phyloP scores from a whole-genome alignment of 2,113 vertebrate genomes.

The Sprattus sprattus region DNA sequence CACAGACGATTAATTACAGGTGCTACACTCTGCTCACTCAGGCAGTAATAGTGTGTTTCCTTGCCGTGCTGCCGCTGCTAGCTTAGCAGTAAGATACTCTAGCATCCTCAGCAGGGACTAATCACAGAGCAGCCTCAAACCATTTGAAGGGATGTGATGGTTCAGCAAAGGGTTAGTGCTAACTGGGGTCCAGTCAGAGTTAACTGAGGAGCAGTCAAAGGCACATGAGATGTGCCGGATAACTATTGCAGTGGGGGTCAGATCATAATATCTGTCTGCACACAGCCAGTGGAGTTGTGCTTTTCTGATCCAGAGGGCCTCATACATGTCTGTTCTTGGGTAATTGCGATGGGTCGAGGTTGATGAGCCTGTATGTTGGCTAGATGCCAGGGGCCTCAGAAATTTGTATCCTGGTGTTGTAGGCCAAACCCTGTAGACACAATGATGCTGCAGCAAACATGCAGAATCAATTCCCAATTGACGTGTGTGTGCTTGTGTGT shows the following conservation, averaged over 20 bases:
- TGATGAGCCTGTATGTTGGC: not conserved
- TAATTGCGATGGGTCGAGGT: not conserved
- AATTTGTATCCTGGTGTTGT: too few species aligned
- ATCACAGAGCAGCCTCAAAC: not conserved
- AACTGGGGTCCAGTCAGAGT: not conserved
- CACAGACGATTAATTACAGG: constrained; percentile 1
- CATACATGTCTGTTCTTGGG: not conserved
- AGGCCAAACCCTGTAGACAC: not conserved
- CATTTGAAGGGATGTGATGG: too few species aligned
- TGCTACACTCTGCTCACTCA: not conserved
- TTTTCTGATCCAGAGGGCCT: not conserved
- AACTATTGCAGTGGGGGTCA: too few species aligned
- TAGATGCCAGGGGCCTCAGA: not conserved
- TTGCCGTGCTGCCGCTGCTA: not conserved
- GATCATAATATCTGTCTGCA: not conserved
- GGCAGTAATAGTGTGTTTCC: not conserved
- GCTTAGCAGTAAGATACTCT: not conserved
- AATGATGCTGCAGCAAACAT: not conserved
- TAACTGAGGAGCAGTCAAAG: not conserved
- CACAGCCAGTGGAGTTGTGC: not conserved
- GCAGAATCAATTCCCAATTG: not conserved
- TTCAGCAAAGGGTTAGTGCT: not conserved
- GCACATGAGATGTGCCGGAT: not conserved
- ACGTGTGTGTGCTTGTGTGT: not conserved
- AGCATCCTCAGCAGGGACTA: too few species aligned